phyloP scores from a whole-genome alignment of 2,113 vertebrate species.

The Hippocampus guttulatus region DNA sequence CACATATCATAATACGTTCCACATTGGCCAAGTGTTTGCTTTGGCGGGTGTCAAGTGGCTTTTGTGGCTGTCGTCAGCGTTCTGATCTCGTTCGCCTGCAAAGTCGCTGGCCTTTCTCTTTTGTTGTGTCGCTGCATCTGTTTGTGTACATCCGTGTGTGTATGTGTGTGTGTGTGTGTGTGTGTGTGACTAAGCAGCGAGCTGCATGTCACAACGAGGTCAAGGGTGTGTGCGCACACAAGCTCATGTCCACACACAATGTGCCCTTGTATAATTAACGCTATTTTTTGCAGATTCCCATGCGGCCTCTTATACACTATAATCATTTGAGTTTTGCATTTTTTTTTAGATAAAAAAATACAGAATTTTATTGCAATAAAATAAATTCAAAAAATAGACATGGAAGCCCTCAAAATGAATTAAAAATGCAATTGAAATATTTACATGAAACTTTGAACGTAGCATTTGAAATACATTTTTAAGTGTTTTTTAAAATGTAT shows the following conservation, averaged over 20 bases:
- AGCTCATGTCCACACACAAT: slow-evolving; percentile 4
- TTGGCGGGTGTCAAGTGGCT: slow-evolving; percentile 39
- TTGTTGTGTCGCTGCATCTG: slow-evolving; percentile 57
- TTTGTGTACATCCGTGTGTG: slow-evolving; percentile 3
- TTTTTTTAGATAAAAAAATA: neutral
- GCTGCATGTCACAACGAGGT: slow-evolving; percentile 45
- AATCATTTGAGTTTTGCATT: neutral
- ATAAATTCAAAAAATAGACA: neutral
- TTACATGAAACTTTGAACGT: neutral
- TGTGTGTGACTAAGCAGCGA: slow-evolving; percentile 60
- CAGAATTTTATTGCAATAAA: neutral
- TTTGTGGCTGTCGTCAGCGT: slow-evolving; percentile 41
- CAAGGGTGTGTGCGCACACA: slow-evolving; percentile 18
- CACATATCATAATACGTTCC: neutral
- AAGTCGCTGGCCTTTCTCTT: slow-evolving; percentile 22
- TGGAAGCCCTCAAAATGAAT: too few relatives aligned
- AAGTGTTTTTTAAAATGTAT: too few relatives aligned
- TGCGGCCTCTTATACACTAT: neutral
- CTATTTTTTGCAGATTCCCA: neutral
- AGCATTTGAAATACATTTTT: neutral
- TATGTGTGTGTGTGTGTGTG: slow-evolving; percentile 39
- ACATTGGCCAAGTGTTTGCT: slow-evolving; percentile 1
- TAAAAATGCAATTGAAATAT: neutral
- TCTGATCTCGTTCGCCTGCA: slow-evolving; percentile 25
- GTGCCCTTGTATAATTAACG: neutral